Percentiles rank a stretch among this genome's conserved stretches.
These are phyloP conservation scores for Grallaria varia DNA, from an alignment of 2,113 vertebrate genomes.

Conservation along the genomic window DNA sequence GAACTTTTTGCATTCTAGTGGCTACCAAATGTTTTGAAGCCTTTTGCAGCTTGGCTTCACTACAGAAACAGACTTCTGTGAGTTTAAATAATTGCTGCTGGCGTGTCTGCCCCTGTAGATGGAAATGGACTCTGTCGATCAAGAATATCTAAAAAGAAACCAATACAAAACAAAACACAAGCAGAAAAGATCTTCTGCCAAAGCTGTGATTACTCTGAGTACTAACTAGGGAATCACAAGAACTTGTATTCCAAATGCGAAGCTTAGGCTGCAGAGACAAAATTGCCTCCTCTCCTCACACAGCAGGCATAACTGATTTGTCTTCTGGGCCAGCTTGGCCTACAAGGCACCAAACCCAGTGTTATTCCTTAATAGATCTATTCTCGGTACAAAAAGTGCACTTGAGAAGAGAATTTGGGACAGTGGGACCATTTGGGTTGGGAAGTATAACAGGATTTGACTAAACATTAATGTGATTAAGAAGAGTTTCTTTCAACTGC, in stretches of 20 bases:
- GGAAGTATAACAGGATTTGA: not conserved
- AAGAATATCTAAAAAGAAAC: not conserved
- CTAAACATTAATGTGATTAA: not conserved
- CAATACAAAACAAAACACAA: not conserved
- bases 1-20: not conserved
- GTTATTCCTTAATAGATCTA: not conserved
- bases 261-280: not conserved
- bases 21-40: not conserved
- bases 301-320: fast-evolving
- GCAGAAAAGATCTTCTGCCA: not conserved
- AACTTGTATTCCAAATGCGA: not conserved
- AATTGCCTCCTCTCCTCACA: not conserved
- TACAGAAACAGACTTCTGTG: not conserved
- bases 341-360: not conserved
- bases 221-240: not conserved
- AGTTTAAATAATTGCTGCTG: not conserved
- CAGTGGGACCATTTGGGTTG: not conserved
- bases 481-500: not conserved
- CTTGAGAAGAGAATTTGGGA: not conserved
- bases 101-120: fast-evolving
- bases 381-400: fast-evolving
- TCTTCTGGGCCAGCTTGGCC: not conserved
- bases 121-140: not conserved
- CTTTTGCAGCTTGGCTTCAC: not conserved
- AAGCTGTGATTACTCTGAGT: not conserved